Conservation (phyloP, 2,113 vertebrate genomes). For the Bufo gargarizans region DNA sequence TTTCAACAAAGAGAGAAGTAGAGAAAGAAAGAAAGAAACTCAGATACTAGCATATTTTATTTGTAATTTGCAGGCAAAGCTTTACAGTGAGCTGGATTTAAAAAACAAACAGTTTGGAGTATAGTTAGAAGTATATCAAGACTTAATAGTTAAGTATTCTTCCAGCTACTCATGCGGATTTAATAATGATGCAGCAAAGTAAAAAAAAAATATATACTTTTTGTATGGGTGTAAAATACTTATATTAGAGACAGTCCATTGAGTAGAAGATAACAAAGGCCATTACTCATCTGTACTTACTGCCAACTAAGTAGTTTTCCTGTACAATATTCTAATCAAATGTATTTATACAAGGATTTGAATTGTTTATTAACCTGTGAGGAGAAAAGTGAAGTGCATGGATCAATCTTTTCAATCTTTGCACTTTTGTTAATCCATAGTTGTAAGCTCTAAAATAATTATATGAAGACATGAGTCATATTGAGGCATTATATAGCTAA, state of each 20-base stretch:
- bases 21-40: neutral
- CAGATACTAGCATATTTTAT: neutral
- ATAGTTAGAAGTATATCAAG: neutral
- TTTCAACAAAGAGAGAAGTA: too few relatives aligned
- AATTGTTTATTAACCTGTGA: neutral
- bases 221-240: slow-evolving; percentile 22
- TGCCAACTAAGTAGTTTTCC: neutral
- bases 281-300: slow-evolving; percentile 3
- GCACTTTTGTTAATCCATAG: neutral
- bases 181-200: slow-evolving; percentile 14
- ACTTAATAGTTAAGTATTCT: slow-evolving; percentile 4
- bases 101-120: neutral
- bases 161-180: neutral
- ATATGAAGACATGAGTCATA: neutral
- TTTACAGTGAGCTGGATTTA: neutral
- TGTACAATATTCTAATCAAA: slow-evolving; percentile 1
- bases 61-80: neutral
- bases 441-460: slow-evolving; percentile 1
- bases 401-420: slow-evolving; percentile 17
- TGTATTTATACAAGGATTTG: slow-evolving; percentile 2
- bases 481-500: neutral
- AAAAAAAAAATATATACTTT: neutral
- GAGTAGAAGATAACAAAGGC: slow-evolving; percentile 22
- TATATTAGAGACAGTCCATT: slow-evolving; percentile 22
- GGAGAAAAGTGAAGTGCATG: neutral